These are phyloP conservation scores for Phragmatobia fuliginosa DNA, from an alignment of 2,888 invertebrate species.

Conservation along the genomic window DNA sequence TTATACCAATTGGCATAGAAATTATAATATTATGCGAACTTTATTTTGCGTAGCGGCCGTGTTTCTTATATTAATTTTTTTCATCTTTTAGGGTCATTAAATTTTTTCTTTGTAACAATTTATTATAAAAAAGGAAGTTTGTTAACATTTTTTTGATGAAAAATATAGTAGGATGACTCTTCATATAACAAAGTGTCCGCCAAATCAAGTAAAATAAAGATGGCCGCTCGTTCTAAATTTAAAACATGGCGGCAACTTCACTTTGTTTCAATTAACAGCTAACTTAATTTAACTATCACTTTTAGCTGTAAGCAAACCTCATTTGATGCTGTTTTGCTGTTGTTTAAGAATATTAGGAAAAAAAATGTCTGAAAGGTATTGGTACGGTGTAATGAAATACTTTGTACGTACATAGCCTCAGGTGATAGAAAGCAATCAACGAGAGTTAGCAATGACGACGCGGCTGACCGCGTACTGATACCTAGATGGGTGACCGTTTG, in stretches of 20 bases:
- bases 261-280: not conserved
- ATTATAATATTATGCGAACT: conserved; percentile 56
- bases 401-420: too few species aligned
- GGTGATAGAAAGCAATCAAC: too few species aligned
- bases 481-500: too few species aligned
- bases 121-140: conserved; percentile 8
- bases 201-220: not conserved
- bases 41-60: conserved; percentile 35
- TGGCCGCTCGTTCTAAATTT: not conserved
- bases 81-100: conserved; percentile 25
- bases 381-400: too few species aligned
- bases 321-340: too few species aligned
- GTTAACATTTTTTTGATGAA: conserved; percentile 16
- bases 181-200: not conserved
- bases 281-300: too few species aligned
- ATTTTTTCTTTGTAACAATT: conserved; percentile 22
- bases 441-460: too few species aligned
- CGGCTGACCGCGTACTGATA: too few species aligned
- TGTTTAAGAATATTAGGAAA: too few species aligned
- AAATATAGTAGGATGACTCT: not conserved
- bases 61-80: conserved; percentile 28
- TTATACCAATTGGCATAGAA: conserved; percentile 52
- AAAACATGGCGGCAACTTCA: not conserved
- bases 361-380: too few species aligned
- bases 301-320: not conserved